These are phyloP conservation scores for Melospiza melodia DNA, from an alignment of 2,113 vertebrate genomes.

Conservation along the genomic window DNA sequence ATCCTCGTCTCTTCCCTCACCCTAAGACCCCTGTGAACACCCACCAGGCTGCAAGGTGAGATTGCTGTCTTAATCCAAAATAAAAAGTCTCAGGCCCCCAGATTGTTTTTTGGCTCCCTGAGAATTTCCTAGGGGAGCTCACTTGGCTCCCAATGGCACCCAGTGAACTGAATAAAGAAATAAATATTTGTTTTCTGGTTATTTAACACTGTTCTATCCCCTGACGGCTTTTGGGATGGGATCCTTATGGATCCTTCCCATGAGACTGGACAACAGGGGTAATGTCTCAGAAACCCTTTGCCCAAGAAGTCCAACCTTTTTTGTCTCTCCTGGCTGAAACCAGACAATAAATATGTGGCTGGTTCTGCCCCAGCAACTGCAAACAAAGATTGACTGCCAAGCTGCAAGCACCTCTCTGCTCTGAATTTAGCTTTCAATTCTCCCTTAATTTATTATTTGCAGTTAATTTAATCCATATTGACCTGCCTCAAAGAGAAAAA, in stretches of 20 bases:
- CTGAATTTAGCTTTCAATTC: constrained; percentile 40
- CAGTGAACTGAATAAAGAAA: background rate
- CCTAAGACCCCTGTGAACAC: no score
- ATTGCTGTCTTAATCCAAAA: background rate
- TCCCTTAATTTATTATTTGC: constrained; percentile 64
- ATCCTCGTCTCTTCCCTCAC: no score
- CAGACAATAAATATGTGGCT: background rate
- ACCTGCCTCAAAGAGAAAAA: constrained; percentile 48
- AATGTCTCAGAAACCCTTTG: background rate
- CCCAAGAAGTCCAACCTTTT: background rate
- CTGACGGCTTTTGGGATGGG: background rate
- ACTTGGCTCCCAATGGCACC: background rate
- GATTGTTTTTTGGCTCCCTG: background rate
- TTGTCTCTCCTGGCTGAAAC: background rate
- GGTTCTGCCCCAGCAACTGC: background rate
- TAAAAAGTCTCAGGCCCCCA: background rate
- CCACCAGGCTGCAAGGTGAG: background rate
- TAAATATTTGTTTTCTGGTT: background rate
- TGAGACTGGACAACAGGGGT: background rate
- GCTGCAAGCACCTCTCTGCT: background rate
- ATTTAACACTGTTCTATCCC: background rate
- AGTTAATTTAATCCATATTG: constrained; percentile 60
- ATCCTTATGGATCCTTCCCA: background rate
- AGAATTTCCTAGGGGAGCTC: background rate
- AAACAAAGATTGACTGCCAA: constrained; percentile 1